A percentile compares a stretch with the other conserved stretches of the same genome.
These are phyloP conservation scores for Alviniconcha marisindica DNA, from an alignment of 1,140 invertebrate species.

Conservation along the genomic window DNA sequence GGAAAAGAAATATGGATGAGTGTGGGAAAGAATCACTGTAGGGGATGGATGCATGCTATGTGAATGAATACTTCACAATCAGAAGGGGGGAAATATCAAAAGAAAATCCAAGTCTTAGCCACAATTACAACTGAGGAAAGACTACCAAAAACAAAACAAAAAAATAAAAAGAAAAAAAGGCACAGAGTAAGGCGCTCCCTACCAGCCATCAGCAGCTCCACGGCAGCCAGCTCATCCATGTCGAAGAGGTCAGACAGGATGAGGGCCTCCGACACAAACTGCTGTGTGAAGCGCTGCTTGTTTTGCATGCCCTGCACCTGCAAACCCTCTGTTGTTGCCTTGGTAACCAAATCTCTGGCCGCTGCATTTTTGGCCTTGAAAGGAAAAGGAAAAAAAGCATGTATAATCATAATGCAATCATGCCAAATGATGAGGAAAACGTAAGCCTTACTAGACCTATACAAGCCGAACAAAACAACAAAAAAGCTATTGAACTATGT, in stretches of 20 bases:
- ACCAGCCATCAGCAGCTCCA: conserved; percentile 92
- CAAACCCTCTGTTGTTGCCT: conserved; percentile 88
- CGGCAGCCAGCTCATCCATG: conserved; percentile 91
- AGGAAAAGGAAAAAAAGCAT: neutral
- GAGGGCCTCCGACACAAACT: conserved; percentile 92
- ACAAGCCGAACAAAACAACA: no score
- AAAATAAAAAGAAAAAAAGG: no score
- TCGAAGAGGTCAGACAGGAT: conserved; percentile 97
- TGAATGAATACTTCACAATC: no score
- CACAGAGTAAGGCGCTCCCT: no score
- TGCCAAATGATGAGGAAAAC: no score
- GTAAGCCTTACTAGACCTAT: no score
- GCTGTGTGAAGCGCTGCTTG: conserved; percentile 87
- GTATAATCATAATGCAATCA: no score
- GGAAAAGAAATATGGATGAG: no score
- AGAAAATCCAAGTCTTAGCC: neutral
- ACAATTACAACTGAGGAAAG: neutral
- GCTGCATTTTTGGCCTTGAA: conserved; percentile 85
- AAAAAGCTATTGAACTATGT: no score
- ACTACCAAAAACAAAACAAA: no score
- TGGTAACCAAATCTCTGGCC: conserved; percentile 87
- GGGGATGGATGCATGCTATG: no score
- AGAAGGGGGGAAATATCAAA: neutral
- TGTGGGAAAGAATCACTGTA: no score
- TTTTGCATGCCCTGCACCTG: conserved; percentile 84